Evolutionary conservation across 2,888 invertebrate species (phyloP), one percentile per base, ranked within the genome.

Genomic region (Hypomecis punctinalis): DNA sequence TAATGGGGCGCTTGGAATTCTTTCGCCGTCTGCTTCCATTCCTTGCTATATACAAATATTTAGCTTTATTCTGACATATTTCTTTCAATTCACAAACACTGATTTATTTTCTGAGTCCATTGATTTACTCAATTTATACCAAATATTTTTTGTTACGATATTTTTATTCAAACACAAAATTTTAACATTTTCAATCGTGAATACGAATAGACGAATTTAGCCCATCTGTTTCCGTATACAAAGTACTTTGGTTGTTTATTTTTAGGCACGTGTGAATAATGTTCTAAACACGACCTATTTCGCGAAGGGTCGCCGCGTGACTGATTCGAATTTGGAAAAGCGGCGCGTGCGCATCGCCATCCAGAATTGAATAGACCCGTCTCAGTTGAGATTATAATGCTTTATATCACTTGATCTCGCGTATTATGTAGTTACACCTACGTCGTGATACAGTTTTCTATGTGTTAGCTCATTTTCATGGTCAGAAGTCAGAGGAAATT

Each of bases 291-390:
- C 66, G 67, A 61, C 57, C 63, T 59, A 48, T 48, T 53, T 59
- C 52, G 55, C 35, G 42, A 63, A 68, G 65, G 54, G 59, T 57
- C 51, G 56, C 33, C 68, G 68, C 69, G 65, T 37, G 52, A 72
- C 67, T 70, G 52, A 13, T 52, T 54, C 23, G 59, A 47, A 61
- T 48, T 49, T 43, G 61, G 61, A 66, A 65, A 61, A 58, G 51
- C 45, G 58, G 60, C 71, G 71, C 69, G 49, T 55, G 69, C 69
- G 70, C 63, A 59, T 36, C 69, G 70, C 63, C 42, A 51, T 46
- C 63, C 61, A 40, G 55, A 59, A 52, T 56, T 54, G 66, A 63
- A 66, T 60, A 67, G 68, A 59, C 62, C 57, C 23, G 23, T 57
- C 60, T 58, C 53, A 60, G 48, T 7, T 37, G 35, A 66, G 60